Evolutionary conservation across 2,888 invertebrate species (phyloP).

Genomic region (Microctonus hyperodae): DNA sequence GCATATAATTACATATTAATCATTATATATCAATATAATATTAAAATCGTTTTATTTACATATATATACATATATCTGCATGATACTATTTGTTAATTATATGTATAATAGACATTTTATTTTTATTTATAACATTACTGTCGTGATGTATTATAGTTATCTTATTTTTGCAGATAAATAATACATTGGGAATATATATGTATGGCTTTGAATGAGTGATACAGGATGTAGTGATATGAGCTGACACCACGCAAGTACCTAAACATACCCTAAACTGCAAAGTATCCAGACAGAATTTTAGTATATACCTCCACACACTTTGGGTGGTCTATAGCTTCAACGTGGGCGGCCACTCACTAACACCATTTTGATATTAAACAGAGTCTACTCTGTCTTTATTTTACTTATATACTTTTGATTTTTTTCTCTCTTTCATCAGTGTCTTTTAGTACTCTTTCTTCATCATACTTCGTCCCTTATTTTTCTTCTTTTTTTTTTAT

Average conservation of each 20-base stretch:
- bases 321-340: slow-evolving; percentile 58
- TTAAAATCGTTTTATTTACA: too few species aligned
- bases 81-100: too few species aligned
- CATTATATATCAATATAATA: too few species aligned
- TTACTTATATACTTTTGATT: slow-evolving; percentile 22
- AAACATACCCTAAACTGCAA: not conserved
- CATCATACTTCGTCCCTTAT: not conserved
- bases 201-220: too few species aligned
- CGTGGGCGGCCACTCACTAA: slow-evolving; percentile 61
- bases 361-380: slow-evolving; percentile 59
- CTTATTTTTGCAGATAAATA: too few species aligned
- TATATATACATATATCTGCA: too few species aligned
- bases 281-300: slow-evolving; percentile 1
- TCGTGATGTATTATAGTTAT: too few species aligned
- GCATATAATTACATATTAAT: too few species aligned
- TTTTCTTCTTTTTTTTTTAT: not conserved
- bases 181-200: too few species aligned
- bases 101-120: too few species aligned
- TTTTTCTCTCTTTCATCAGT: not conserved
- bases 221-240: not conserved
- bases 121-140: too few species aligned
- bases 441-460: not conserved
- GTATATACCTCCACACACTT: slow-evolving; percentile 41
- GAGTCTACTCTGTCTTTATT: slow-evolving; percentile 34
- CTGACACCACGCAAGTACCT: not conserved